Percentiles rank a stretch among this genome's conserved stretches.
phyloP scores from a whole-genome alignment of 2,113 vertebrate genomes.

The Bungarus multicinctus region DNA sequence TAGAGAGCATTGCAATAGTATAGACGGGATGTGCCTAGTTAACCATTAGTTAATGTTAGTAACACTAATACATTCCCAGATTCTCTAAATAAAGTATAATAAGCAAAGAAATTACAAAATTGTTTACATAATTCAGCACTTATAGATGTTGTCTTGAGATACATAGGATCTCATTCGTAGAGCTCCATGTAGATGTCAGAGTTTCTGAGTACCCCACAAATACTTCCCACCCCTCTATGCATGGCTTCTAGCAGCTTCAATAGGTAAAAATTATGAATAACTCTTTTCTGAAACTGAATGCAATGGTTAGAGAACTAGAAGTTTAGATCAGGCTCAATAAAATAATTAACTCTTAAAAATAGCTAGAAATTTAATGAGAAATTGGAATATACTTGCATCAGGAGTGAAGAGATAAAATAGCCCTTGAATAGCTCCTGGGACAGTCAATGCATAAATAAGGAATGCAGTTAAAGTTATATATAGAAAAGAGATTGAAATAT shows the following conservation, averaged over 20 bases:
- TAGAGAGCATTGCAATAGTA: too few relatives aligned
- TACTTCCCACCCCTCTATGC: not conserved
- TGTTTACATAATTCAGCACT: too few relatives aligned
- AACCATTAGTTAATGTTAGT: not conserved
- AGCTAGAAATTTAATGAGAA: not conserved
- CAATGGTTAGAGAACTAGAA: not conserved
- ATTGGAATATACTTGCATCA: conserved; percentile 69
- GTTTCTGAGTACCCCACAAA: not conserved
- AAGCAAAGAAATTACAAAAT: not conserved
- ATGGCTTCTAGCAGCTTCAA: not conserved
- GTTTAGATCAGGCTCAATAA: not conserved
- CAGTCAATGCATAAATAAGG: conserved; percentile 79
- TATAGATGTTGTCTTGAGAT: not conserved
- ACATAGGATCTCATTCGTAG: not conserved
- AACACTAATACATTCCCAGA: not conserved
- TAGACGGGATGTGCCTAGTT: too few relatives aligned
- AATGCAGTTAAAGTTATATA: conserved; percentile 89
- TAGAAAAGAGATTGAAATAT: conserved; percentile 85
- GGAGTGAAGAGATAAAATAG: conserved; percentile 87
- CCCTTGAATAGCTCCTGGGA: conserved; percentile 83
- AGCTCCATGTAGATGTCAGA: too few relatives aligned
- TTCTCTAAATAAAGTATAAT: too few relatives aligned
- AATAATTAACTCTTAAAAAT: not conserved
- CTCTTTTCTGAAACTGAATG: not conserved
- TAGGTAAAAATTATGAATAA: not conserved